These are phyloP conservation scores for Etheostoma spectabile DNA, from an alignment of 2,113 vertebrate species.

Conservation along the genomic window DNA sequence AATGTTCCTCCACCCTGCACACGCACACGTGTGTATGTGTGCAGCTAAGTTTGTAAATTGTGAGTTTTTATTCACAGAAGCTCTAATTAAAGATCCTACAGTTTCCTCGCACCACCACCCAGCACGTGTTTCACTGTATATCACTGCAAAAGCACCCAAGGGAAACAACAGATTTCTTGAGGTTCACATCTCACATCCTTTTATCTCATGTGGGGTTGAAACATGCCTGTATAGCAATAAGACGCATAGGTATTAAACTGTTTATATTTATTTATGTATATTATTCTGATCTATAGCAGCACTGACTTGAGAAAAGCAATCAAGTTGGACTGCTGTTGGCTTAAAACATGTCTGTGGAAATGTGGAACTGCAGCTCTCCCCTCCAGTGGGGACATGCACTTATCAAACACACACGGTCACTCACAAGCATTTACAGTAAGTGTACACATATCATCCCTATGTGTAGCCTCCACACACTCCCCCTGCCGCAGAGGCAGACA, in stretches of 20 bases:
- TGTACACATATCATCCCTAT: slow-evolving; percentile 3
- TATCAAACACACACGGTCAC: slow-evolving; percentile 26
- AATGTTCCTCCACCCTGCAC: slow-evolving; percentile 52
- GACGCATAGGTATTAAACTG: not conserved
- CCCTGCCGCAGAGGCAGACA: slow-evolving; percentile 7
- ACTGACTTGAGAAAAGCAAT: not conserved
- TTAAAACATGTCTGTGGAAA: slow-evolving; percentile 5
- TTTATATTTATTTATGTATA: not conserved
- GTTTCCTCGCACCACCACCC: slow-evolving; percentile 22
- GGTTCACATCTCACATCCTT: slow-evolving; percentile 5
- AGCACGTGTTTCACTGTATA: slow-evolving; percentile 3
- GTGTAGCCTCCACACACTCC: slow-evolving; percentile 20
- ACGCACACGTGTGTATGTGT: slow-evolving; percentile 2
- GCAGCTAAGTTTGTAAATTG: slow-evolving; percentile 42
- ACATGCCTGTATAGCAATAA: not conserved
- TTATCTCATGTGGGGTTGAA: not conserved
- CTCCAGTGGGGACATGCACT: slow-evolving; percentile 12
- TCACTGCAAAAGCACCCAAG: not conserved
- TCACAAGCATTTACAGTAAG: slow-evolving; percentile 29
- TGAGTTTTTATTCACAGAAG: slow-evolving; percentile 52
- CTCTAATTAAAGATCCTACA: slow-evolving; percentile 42
- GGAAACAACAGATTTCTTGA: not conserved
- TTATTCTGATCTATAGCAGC: not conserved
- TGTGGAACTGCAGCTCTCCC: not conserved
- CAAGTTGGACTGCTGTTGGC: not conserved